Evolutionary conservation across 92 coral and sea anemone species (phyloP), one percentile per base, ranked within the genome.

Genomic region (Paramuricea clavata): DNA sequence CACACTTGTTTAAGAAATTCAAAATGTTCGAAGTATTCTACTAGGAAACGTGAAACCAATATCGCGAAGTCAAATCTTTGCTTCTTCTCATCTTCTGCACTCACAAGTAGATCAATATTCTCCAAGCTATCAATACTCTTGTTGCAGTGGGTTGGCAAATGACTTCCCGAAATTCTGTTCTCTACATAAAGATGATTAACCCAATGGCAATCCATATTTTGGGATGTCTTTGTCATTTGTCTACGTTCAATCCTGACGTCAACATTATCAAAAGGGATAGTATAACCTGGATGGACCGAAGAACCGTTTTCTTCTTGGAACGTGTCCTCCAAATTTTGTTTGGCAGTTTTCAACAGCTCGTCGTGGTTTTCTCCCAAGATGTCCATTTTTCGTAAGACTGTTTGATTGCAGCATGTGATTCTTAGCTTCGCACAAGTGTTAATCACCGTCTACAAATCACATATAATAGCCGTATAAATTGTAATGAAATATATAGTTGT

Each of bases 201-300:
- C 95, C 95, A 93, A 74, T 90, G 92, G 60, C 85, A 67, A 62
- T 90, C 93, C 11, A 27, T 47, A 64, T 90, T 93, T 69, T 93
- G 93, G 6, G 74, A 32, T 12, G 77, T 74, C 93, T 90, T 87
- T 12, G 95, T 93, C 91, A 81, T 90, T 64, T 85, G 85, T 77
- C 72, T 90, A 21, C 92, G 25, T 0, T 90, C 42, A 57, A 87
- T 25, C 16, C 84, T 71, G 23, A 90, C 69, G 56, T 90, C 95
- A 33, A 93, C 7, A 59, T 93, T 88, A 73, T 90, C 95, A 87
- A 90, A 93, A 2, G 92, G 72, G 35, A 90, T 86, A 33, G 84
- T 86, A 81, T 79, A 93, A 44, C 93, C 95, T 19, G 93, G 95
- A 81, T 93, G 93, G 1, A 69, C n/a, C 13, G 84, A 33, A 28